Evolutionary conservation across 53 echinoderm and acorn worm species (phyloP), one percentile per base, ranked within the genome.

Genomic region (Mesocentrotus franciscanus): DNA sequence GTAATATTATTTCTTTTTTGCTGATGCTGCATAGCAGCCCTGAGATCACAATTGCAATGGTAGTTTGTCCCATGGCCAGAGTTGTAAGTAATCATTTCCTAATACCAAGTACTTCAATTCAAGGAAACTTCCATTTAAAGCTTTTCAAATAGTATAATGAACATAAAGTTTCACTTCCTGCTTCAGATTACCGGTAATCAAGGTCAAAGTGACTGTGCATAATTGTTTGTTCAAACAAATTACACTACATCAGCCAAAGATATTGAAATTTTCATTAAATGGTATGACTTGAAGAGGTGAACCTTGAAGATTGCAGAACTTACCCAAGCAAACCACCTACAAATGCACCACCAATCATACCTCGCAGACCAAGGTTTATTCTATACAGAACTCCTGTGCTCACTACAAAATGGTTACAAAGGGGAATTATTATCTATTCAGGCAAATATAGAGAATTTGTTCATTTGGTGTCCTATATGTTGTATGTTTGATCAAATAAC

Each of bases 311-410:
- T 33, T 81, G 55, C 56, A 66, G 27, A 24, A 89, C 97, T 97
- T 94, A 98, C 98, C 98, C 98, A 42, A 98, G 93, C 35, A 97
- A 12, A 27, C 90, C 93, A 36, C 98, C 98, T 9, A 93, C 95
- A 72, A 97, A 90, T 11, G 95, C 97, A n/a, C 98, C 97, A 34
- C 97, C 98, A 56, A 96, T 95, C 83, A 98, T 58, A 15, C 98
- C 98, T 92, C 96, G 93, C 4, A 97, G 81, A 56, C 98, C 98
- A 12, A 98, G 85, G 92, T 96, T 97, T 33, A 97, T 55, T 90
- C 97, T 95, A 90, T 97, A 98, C 87, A 98, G 72, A 8, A 96
- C 91, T 61, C 98, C 98, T 68, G 97, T 97, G 9, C 95, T 78
- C 33, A 94, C 98, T 98, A 71, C 22, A 66, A 71, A n/a, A n/a